Conservation (phyloP, 2,797 vertebrate species). For the Rhabdomys pumilio region DNA sequence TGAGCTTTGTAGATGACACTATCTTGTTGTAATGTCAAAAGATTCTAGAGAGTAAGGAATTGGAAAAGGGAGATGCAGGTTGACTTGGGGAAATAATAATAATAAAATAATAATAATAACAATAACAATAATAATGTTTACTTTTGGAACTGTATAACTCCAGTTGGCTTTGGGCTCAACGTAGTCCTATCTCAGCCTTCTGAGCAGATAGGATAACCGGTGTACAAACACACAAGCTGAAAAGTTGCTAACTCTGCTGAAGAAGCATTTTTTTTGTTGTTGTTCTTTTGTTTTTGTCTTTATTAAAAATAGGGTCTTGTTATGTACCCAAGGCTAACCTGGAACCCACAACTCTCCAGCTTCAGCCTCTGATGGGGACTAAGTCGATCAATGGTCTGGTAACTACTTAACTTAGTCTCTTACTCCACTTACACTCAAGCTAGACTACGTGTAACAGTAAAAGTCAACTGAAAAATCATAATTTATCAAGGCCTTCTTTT, state of each 20-base stretch:
- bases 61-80: not conserved
- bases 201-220: not conserved
- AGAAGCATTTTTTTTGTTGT: not conserved
- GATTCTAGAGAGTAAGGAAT: not conserved
- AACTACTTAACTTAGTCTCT: not conserved
- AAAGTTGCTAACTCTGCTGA: not conserved
- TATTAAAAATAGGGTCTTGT: not conserved
- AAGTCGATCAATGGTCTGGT: not conserved
- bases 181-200: not conserved
- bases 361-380: not conserved
- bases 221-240: not conserved
- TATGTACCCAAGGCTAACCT: not conserved
- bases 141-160: not conserved
- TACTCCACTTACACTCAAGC: not conserved
- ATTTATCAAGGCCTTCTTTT: conserved; percentile 4
- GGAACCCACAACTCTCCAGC: not conserved
- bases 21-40: not conserved
- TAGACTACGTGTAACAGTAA: not conserved
- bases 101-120: not conserved
- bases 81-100: not conserved
- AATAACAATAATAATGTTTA: not conserved
- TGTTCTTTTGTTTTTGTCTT: not conserved
- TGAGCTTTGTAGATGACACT: not conserved
- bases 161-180: not conserved
- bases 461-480: conserved; percentile 19